Conservation (phyloP, 2,797 vertebrate species). For the Sebastes vulpes region DNA sequence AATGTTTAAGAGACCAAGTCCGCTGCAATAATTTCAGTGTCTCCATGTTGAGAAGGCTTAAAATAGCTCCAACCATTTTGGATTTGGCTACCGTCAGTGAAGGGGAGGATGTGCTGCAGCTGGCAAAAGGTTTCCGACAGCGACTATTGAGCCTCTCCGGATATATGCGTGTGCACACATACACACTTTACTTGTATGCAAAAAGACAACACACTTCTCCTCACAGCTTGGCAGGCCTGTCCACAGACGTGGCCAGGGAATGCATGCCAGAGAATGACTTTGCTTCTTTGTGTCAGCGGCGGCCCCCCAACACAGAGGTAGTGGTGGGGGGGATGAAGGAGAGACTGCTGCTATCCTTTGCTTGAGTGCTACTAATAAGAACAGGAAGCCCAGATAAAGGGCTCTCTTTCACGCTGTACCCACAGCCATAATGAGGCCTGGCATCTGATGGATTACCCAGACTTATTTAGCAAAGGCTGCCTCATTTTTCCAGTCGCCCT, state of each 20-base stretch:
- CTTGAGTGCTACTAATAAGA: constrained; percentile 74
- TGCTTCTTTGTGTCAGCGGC: constrained; percentile 57
- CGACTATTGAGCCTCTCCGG: constrained; percentile 41
- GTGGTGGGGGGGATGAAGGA: constrained; percentile 15
- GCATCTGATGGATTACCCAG: constrained; percentile 81
- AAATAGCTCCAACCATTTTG: constrained; percentile 58
- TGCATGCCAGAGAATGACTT: constrained; percentile 60
- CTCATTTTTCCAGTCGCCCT: constrained; percentile 72
- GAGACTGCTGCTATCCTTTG: constrained; percentile 43
- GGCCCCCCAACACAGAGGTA: constrained; percentile 35
- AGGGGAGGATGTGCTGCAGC: constrained; percentile 61
- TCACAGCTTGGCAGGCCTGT: constrained; percentile 58
- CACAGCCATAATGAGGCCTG: constrained; percentile 77
- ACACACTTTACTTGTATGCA: neutral
- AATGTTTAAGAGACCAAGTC: neutral
- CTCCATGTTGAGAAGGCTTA: constrained; percentile 40
- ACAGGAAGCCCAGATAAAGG: constrained; percentile 76
- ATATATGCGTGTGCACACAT: constrained; percentile 36
- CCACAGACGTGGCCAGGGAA: constrained; percentile 40
- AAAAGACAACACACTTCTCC: constrained; percentile 33
- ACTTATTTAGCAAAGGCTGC: constrained; percentile 74
- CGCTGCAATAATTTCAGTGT: constrained; percentile 5
- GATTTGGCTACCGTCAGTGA: constrained; percentile 35
- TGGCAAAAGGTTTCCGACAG: constrained; percentile 63
- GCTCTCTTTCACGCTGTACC: constrained; percentile 69